Evolutionary conservation across 2,888 invertebrate genomes (phyloP).

Genomic region (Drosophila barbarae): DNA sequence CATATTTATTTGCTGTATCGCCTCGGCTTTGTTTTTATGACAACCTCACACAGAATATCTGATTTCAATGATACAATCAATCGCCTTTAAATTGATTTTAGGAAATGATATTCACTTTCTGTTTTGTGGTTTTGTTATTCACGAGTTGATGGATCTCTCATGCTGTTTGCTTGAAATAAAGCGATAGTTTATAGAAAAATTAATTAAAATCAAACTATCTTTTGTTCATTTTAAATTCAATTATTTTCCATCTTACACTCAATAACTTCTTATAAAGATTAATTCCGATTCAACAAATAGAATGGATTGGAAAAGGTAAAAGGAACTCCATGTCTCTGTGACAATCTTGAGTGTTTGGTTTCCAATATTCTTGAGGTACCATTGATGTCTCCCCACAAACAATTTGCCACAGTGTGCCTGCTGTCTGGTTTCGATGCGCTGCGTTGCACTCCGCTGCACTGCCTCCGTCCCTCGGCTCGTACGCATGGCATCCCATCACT

Average conservation of each 20-base stretch:
- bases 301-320: background rate
- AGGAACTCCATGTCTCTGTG: background rate
- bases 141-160: background rate
- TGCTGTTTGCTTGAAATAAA: background rate
- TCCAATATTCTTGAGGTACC: background rate
- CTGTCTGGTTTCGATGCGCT: conserved; percentile 43
- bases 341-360: background rate
- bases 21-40: background rate
- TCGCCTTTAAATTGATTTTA: background rate
- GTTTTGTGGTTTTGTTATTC: conserved; percentile 7
- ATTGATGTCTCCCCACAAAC: background rate
- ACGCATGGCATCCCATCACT: conserved; percentile 64
- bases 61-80: conserved; percentile 6
- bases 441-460: conserved; percentile 38
- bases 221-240: background rate
- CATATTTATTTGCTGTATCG: background rate
- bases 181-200: background rate
- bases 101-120: conserved; percentile 3
- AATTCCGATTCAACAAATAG: background rate
- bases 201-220: background rate
- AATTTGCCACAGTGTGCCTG: conserved; percentile 36
- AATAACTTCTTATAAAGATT: too few relatives aligned
- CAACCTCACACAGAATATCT: conserved; percentile 7
- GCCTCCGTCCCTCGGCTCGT: conserved; percentile 18
- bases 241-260: background rate